These are phyloP conservation scores for Dynastes hyllus DNA, from an alignment of 2,888 invertebrate genomes.

Conservation along the genomic window DNA sequence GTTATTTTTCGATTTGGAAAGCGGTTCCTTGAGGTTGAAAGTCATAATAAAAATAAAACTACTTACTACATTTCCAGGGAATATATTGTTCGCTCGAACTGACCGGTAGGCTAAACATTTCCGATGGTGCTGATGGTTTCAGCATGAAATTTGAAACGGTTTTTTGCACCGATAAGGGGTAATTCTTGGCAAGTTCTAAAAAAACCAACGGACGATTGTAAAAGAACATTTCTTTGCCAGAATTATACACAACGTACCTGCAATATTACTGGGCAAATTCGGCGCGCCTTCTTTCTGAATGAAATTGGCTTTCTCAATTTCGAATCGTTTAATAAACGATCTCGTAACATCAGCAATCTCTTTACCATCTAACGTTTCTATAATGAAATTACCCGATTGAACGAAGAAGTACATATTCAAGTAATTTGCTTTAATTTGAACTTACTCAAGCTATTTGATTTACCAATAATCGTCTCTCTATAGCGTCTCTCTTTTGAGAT, in stretches of 20 bases:
- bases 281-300: not conserved
- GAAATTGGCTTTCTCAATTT: constrained; percentile 71
- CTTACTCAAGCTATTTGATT: constrained; percentile 76
- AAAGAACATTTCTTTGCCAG: not conserved
- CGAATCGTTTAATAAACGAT: constrained; percentile 78
- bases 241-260: not conserved
- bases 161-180: constrained; percentile 66
- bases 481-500: constrained; percentile 78
- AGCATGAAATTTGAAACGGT: constrained; percentile 67
- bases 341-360: constrained; percentile 75
- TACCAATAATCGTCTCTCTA: constrained; percentile 79
- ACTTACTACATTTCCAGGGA: constrained; percentile 56
- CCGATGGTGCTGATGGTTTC: constrained; percentile 50
- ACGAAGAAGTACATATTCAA: not conserved
- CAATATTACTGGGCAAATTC: constrained; percentile 22
- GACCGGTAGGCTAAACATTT: not conserved
- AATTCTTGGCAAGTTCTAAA: constrained; percentile 66
- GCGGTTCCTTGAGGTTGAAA: too few species aligned
- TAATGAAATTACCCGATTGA: constrained; percentile 35
- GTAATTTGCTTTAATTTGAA: constrained; percentile 43
- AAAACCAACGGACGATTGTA: not conserved
- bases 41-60: too few species aligned
- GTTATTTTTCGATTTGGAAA: too few species aligned
- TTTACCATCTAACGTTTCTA: constrained; percentile 77
- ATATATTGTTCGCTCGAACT: constrained; percentile 49